Conservation (phyloP, 1,140 invertebrate species). For the Procambarus virginalis region DNA sequence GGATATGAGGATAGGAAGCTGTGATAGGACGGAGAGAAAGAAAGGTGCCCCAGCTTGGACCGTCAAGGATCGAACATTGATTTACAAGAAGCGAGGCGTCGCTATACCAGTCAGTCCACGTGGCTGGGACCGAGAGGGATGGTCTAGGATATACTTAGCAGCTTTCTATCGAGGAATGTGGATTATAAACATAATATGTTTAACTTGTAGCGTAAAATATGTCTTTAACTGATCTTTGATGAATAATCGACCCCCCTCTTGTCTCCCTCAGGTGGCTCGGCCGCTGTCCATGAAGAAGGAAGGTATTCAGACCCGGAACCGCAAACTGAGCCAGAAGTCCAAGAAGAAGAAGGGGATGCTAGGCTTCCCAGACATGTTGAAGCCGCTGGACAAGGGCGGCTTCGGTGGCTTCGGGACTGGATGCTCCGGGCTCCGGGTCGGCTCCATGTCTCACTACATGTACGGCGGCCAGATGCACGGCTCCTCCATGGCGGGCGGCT, state of each 20-base stretch:
- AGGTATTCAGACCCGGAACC: conserved; percentile 97
- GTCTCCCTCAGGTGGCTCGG: conserved; percentile 90
- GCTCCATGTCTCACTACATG: conserved; percentile 74
- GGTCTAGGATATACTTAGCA: too few relatives aligned
- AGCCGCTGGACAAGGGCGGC: conserved; percentile 76
- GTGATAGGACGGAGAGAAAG: too few relatives aligned
- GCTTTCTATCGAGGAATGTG: too few relatives aligned
- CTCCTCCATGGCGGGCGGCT: conserved; percentile 71
- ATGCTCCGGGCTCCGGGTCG: conserved; percentile 71
- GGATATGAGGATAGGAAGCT: too few relatives aligned
- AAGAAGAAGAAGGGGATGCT: conserved; percentile 92
- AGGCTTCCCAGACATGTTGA: conserved; percentile 77
- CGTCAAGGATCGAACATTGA: too few relatives aligned
- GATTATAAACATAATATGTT: too few relatives aligned
- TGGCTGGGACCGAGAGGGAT: too few relatives aligned
- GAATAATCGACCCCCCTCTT: neutral
- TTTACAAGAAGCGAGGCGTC: too few relatives aligned
- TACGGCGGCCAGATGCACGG: conserved; percentile 75
- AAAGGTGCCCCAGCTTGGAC: too few relatives aligned
- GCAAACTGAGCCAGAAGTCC: conserved; percentile 91
- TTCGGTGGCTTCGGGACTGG: conserved; percentile 68
- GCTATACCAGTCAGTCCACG: too few relatives aligned
- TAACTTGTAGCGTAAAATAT: too few relatives aligned
- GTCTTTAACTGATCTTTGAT: too few relatives aligned
- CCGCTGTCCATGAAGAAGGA: conserved; percentile 99